These are phyloP conservation scores for Ciconia boyciana DNA, from an alignment of 2,113 vertebrate species.

Conservation along the genomic window DNA sequence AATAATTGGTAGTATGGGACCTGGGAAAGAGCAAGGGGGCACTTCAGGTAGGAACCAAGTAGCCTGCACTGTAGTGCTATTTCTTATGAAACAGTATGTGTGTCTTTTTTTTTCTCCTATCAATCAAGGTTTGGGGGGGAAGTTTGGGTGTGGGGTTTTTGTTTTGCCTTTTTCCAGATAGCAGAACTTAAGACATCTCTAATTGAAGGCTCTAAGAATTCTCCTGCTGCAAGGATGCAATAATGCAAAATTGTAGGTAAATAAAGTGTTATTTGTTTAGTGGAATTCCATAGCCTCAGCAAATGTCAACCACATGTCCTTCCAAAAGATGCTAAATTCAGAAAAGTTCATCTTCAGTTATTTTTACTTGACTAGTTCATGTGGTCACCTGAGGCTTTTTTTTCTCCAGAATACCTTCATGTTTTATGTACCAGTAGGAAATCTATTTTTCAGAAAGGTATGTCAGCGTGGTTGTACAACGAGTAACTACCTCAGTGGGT, in stretches of 20 bases:
- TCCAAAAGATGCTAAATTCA: not conserved
- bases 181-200: not conserved
- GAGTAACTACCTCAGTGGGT: not conserved
- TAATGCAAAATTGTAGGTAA: not conserved
- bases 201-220: not conserved
- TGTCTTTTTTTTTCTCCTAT: not conserved
- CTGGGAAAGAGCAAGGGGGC: not conserved
- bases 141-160: not conserved
- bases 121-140: fast-evolving
- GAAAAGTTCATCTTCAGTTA: not conserved
- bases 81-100: not conserved
- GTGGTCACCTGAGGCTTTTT: not conserved
- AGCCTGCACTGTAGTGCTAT: too few species aligned
- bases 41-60: not conserved
- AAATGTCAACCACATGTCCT: not conserved
- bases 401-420: not conserved
- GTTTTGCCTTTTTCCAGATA: not conserved
- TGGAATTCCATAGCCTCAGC: not conserved
- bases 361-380: not conserved
- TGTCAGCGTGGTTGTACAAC: fast-evolving
- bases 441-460: not conserved
- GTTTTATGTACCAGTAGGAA: not conserved
- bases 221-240: not conserved
- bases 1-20: not conserved
- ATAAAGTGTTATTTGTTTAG: not conserved